Evolutionary conservation across 2,888 invertebrate species (phyloP).

Genomic region (Cryptosula pallasiana): DNA sequence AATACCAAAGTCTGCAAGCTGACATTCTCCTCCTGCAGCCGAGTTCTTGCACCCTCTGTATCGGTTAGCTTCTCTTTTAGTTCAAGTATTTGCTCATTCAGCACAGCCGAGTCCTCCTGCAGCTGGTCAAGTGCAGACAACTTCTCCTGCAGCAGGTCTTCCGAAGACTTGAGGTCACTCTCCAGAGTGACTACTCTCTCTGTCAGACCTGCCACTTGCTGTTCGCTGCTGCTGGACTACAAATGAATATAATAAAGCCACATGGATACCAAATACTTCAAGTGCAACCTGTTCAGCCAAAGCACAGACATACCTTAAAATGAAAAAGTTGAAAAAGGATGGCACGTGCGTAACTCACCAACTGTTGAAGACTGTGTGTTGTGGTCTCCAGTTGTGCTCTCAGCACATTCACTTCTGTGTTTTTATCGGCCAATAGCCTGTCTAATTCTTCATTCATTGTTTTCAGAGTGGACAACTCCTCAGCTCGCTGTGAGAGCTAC

Average conservation of each 20-base stretch:
- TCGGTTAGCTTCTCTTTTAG: background rate
- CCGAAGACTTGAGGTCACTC: background rate
- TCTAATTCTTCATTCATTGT: background rate
- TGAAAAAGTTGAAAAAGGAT: too few species aligned
- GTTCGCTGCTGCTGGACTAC: background rate
- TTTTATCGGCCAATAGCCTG: background rate
- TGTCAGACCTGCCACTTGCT: background rate
- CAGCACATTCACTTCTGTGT: too few species aligned
- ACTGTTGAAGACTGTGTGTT: too few species aligned
- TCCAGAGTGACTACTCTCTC: background rate
- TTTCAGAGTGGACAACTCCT: background rate
- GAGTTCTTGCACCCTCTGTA: background rate
- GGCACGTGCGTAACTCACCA: too few species aligned
- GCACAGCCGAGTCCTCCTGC: slow-evolving; percentile 17
- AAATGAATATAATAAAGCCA: too few species aligned
- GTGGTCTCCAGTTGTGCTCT: too few species aligned
- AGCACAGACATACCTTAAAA: too few species aligned
- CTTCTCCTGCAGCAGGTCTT: slow-evolving; percentile 21
- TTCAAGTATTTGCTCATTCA: slow-evolving; percentile 5
- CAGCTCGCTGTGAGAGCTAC: background rate
- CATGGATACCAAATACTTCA: too few species aligned
- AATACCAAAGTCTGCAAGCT: background rate
- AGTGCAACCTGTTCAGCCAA: too few species aligned
- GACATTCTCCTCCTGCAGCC: background rate
- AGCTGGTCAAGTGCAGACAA: slow-evolving; percentile 19